Conservation (phyloP, 1,140 invertebrate species). For the Spodoptera litura region DNA sequence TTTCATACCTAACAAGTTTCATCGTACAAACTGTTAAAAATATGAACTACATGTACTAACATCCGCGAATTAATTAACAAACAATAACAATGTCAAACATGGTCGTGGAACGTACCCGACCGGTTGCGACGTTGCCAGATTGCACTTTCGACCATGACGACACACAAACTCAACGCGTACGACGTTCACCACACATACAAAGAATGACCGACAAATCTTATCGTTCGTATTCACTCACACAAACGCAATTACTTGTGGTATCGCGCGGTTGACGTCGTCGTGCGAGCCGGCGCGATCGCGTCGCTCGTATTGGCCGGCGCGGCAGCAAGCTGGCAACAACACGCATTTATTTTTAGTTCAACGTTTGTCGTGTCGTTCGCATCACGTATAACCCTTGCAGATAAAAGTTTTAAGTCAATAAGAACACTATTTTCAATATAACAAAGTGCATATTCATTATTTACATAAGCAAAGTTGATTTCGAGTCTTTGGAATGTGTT, state of each 20-base stretch:
- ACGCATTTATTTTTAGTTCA: constrained; percentile 24
- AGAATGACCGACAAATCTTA: background rate
- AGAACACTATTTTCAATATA: background rate
- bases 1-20: too few relatives aligned
- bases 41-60: too few relatives aligned
- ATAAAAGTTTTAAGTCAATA: background rate
- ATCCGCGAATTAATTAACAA: background rate
- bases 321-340: constrained; percentile 5
- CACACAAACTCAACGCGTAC: constrained; percentile 2
- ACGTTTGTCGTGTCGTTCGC: constrained; percentile 26
- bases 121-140: constrained; percentile 23
- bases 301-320: constrained; percentile 11
- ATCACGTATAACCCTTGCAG: background rate
- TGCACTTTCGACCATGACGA: constrained; percentile 36
- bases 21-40: too few relatives aligned
- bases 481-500: too few relatives aligned
- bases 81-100: constrained; percentile 22
- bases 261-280: background rate
- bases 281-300: constrained; percentile 1
- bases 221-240: background rate
- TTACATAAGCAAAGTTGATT: too few relatives aligned
- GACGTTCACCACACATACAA: background rate
- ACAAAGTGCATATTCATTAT: too few relatives aligned
- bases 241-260: background rate
- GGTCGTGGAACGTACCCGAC: background rate